Conservation (phyloP, 2,888 invertebrate genomes). For the Hypolimnas misippus region DNA sequence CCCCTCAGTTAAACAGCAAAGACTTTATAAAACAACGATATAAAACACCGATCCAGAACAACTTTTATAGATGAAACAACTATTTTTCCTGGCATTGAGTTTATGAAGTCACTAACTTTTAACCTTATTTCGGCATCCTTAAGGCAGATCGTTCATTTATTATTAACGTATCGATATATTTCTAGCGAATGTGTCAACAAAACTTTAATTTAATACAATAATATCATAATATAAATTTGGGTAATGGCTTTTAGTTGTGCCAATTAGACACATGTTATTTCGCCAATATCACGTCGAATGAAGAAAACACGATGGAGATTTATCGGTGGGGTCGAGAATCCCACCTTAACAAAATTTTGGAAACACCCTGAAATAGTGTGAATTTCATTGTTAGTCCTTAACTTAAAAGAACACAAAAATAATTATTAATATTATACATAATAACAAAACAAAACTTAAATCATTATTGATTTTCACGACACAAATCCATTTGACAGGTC, state of each 20-base stretch:
- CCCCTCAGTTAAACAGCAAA: conserved; percentile 9
- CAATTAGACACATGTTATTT: too few relatives aligned
- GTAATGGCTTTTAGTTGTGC: too few relatives aligned
- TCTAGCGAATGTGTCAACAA: background rate
- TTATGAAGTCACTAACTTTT: conserved; percentile 2
- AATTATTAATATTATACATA: too few relatives aligned
- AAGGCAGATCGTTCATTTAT: background rate
- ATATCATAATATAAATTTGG: too few relatives aligned
- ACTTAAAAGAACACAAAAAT: too few relatives aligned
- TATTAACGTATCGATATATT: background rate
- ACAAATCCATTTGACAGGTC: conserved; percentile 14
- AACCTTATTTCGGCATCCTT: background rate
- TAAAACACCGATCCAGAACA: conserved; percentile 16
- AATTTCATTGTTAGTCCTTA: too few relatives aligned
- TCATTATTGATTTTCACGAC: background rate
- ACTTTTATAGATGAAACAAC: conserved; percentile 19
- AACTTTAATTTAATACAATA: background rate
- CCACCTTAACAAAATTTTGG: too few relatives aligned
- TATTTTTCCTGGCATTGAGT: background rate
- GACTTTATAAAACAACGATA: conserved; percentile 15
- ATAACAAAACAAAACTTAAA: background rate
- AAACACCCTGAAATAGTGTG: too few relatives aligned
- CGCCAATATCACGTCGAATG: too few relatives aligned
- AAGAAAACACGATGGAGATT: too few relatives aligned
- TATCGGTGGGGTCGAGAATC: too few relatives aligned